Evolutionary conservation across 2,113 vertebrate species (phyloP).

Genomic region (Ranitomeya imitator): DNA sequence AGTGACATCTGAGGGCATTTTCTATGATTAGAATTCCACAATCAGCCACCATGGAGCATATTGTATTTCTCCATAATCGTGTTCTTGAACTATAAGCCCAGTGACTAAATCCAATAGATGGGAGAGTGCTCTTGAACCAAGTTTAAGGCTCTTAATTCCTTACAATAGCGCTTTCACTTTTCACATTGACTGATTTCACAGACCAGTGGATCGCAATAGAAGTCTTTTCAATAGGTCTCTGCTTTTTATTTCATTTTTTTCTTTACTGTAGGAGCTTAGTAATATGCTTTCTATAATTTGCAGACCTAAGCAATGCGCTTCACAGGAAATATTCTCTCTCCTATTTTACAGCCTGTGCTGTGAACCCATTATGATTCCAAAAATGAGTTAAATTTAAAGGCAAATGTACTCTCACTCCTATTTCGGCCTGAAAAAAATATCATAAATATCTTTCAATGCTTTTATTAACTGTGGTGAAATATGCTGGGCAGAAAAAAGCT

Average conservation of each 20-base stretch:
- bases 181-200: slow-evolving; percentile 54
- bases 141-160: slow-evolving; percentile 49
- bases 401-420: slow-evolving; percentile 16
- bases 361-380: slow-evolving; percentile 44
- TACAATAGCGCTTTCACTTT: slow-evolving; percentile 55
- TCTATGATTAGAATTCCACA: slow-evolving; percentile 1
- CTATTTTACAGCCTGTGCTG: slow-evolving; percentile 34
- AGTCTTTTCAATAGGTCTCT: slow-evolving; percentile 50
- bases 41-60: neutral
- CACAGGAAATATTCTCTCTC: slow-evolving; percentile 44
- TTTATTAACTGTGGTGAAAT: neutral
- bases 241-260: slow-evolving; percentile 54
- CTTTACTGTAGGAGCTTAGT: slow-evolving; percentile 48
- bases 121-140: slow-evolving; percentile 48
- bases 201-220: slow-evolving; percentile 46
- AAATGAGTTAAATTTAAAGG: slow-evolving; percentile 43
- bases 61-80: slow-evolving; percentile 44
- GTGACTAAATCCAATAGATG: slow-evolving; percentile 49
- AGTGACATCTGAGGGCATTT: slow-evolving; percentile 16
- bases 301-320: slow-evolving; percentile 49
- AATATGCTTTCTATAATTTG: slow-evolving; percentile 54
- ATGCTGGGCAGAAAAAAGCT: neutral
- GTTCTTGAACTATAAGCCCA: slow-evolving; percentile 33
- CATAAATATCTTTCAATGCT: neutral
- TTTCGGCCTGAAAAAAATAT: slow-evolving; percentile 8